phyloP scores from a whole-genome alignment of 1,140 invertebrate species.

The Cryptotermes secundus region DNA sequence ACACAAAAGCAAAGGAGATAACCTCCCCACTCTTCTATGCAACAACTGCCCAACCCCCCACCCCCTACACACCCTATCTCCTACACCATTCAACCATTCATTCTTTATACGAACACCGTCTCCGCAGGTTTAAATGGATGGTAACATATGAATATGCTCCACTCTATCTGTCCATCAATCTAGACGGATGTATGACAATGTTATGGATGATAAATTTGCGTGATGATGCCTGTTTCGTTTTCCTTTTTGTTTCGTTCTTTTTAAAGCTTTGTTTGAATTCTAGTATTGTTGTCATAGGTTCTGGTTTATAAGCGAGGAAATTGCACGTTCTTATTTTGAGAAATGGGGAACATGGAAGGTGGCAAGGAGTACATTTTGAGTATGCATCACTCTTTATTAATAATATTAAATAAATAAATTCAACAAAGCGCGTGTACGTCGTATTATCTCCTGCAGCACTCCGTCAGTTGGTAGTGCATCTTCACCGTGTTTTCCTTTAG shows the following conservation, averaged over 20 bases:
- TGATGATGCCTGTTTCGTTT: not conserved
- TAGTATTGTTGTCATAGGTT: slow-evolving; percentile 1
- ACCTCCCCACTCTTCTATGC: slow-evolving; percentile 5
- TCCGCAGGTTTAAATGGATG: slow-evolving; percentile 7
- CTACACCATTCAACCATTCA: not conserved
- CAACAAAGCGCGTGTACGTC: too few relatives aligned
- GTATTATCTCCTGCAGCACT: too few relatives aligned
- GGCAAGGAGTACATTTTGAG: too few relatives aligned
- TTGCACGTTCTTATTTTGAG: too few relatives aligned
- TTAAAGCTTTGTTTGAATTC: not conserved
- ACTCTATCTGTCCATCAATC: slow-evolving; percentile 16
- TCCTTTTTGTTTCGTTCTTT: not conserved
- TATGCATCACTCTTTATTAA: too few relatives aligned
- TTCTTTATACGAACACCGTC: slow-evolving; percentile 19
- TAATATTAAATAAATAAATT: too few relatives aligned
- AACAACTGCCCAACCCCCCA: not conserved
- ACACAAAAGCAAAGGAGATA: slow-evolving; percentile 19
- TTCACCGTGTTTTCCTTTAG: too few relatives aligned
- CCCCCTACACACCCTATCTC: slow-evolving; percentile 1
- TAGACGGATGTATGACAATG: slow-evolving; percentile 11
- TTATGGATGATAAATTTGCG: slow-evolving; percentile 19
- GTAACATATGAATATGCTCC: slow-evolving; percentile 4
- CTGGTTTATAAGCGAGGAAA: not conserved
- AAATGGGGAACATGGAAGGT: too few relatives aligned
- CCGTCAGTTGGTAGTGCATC: too few relatives aligned